phyloP scores from a whole-genome alignment of 2,797 vertebrate genomes.

The Myotis myotis region DNA sequence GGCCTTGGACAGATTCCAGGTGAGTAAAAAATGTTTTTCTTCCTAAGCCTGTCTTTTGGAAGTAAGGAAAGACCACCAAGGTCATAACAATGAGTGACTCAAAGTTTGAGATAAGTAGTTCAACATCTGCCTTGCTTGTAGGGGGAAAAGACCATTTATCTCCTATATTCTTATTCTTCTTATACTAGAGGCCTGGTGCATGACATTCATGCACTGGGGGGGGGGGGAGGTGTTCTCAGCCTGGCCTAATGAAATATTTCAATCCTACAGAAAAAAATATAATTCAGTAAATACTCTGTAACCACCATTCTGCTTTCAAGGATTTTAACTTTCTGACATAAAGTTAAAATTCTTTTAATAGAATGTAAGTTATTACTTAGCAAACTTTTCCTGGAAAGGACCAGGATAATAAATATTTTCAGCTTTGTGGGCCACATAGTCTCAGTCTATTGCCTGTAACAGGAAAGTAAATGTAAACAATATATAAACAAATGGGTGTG shows the following conservation, averaged over 20 bases:
- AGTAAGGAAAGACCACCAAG: neutral
- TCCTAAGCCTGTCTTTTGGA: neutral
- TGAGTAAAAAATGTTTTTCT: neutral
- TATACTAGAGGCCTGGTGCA: too few relatives aligned
- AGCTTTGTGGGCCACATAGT: neutral
- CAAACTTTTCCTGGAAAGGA: neutral
- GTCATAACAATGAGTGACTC: neutral
- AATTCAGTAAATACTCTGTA: slow-evolving; percentile 14
- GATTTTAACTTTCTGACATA: neutral
- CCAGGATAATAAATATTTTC: neutral
- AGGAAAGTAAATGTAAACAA: neutral
- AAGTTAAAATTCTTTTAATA: slow-evolving; percentile 27
- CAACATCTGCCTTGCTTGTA: neutral
- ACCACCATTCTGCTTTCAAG: neutral
- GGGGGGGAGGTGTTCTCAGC: too few relatives aligned
- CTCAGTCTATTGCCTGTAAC: neutral
- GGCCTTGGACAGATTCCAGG: neutral
- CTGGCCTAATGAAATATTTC: neutral
- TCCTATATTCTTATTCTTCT: neutral
- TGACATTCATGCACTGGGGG: too few relatives aligned
- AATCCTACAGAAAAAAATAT: neutral
- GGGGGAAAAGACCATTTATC: neutral
- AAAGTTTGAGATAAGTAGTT: neutral
- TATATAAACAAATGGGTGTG: neutral
- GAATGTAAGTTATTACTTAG: neutral